These are phyloP conservation scores for Macrotis lagotis DNA, from an alignment of 2,113 vertebrate genomes.

Conservation along the genomic window DNA sequence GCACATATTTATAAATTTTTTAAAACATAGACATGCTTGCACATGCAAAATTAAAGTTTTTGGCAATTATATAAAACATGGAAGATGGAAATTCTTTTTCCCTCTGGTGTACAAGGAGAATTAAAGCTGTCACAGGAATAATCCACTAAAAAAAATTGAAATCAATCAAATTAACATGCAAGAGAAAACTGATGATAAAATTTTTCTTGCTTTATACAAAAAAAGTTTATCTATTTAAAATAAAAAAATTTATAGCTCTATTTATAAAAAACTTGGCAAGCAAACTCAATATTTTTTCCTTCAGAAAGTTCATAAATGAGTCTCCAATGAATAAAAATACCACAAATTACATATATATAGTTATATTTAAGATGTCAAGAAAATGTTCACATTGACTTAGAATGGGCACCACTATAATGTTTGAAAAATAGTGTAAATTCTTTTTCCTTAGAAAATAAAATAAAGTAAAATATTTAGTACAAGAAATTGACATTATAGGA, in stretches of 20 bases:
- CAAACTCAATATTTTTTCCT: background rate
- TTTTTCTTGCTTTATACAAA: background rate
- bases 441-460: background rate
- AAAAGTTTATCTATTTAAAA: background rate
- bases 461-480: background rate
- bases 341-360: background rate
- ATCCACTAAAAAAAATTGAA: background rate
- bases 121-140: background rate
- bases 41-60: background rate
- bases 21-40: background rate
- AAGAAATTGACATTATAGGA: constrained; percentile 44
- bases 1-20: background rate
- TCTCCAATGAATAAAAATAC: background rate
- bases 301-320: background rate
- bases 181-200: background rate
- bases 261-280: background rate
- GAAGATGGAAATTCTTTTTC: background rate
- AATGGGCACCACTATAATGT: background rate
- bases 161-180: background rate
- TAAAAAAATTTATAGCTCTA: background rate
- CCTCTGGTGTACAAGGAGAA: background rate
- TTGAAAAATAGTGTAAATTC: background rate
- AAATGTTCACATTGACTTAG: background rate
- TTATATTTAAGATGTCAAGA: background rate
- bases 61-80: background rate